Evolutionary conservation across 2,888 invertebrate genomes (phyloP).

Genomic region (Drosophila parthenogenetica): DNA sequence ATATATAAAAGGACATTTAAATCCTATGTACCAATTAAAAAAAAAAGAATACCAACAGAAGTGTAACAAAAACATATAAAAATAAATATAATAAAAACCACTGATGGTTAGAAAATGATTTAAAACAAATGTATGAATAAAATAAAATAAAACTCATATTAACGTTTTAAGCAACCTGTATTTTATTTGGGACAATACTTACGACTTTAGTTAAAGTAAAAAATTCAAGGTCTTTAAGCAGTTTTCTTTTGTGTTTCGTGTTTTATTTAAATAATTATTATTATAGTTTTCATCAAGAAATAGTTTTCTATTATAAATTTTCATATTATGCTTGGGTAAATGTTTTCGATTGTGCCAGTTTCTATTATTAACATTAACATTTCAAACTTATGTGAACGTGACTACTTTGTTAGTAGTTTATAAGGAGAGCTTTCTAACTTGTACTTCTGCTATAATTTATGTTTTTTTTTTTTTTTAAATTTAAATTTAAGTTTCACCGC

Average conservation of each 20-base stretch:
- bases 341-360: slow-evolving; percentile 29
- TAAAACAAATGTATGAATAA: slow-evolving; percentile 72
- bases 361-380: slow-evolving; percentile 14
- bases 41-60: slow-evolving; percentile 42
- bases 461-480: slow-evolving; percentile 3
- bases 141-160: slow-evolving; percentile 79
- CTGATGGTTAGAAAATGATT: slow-evolving; percentile 63
- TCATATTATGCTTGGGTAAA: slow-evolving; percentile 56
- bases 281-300: slow-evolving; percentile 51
- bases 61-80: slow-evolving; percentile 59
- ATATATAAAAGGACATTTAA: slow-evolving; percentile 54
- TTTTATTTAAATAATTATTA: slow-evolving; percentile 66
- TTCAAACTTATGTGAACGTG: not conserved
- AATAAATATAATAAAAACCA: slow-evolving; percentile 43
- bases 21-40: slow-evolving; percentile 40
- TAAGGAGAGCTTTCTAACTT: too few relatives aligned
- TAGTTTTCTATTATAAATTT: slow-evolving; percentile 57
- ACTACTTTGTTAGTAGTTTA: not conserved
- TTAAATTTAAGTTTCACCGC: not conserved
- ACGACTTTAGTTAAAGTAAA: too few relatives aligned
- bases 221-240: not conserved
- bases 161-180: slow-evolving; percentile 67
- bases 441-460: too few relatives aligned
- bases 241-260: slow-evolving; percentile 49
- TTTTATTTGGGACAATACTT: not conserved